phyloP scores from a whole-genome alignment of 64 coral and sea anemone species.

The Stichodactyla mertensii region DNA sequence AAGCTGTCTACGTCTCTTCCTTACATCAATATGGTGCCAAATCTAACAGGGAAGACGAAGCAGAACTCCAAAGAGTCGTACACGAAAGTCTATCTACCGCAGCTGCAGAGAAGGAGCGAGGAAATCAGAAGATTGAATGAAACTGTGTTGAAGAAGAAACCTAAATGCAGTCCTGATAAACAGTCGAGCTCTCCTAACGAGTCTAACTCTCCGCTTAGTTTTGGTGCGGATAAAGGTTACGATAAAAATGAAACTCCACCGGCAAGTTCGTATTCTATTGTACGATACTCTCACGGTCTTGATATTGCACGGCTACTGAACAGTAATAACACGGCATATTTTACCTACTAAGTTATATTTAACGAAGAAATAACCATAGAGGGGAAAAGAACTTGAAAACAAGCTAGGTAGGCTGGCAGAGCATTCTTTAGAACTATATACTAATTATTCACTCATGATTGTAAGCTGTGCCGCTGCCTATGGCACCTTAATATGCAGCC shows the following conservation, averaged over 20 bases:
- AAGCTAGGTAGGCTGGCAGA: too few relatives aligned
- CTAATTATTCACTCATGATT: too few relatives aligned
- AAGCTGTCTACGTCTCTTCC: conserved; percentile 30
- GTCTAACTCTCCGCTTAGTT: not conserved
- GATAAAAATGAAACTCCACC: conserved; percentile 4
- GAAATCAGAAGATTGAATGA: conserved; percentile 44
- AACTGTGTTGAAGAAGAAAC: conserved; percentile 24
- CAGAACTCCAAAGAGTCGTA: conserved; percentile 20
- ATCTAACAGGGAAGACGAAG: conserved; percentile 15
- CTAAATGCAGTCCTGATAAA: conserved; percentile 20
- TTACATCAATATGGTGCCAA: not conserved
- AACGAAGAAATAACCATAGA: too few relatives aligned
- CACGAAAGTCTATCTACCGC: conserved; percentile 42
- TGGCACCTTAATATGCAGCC: too few relatives aligned
- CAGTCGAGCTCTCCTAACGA: not conserved
- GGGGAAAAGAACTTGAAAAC: too few relatives aligned
- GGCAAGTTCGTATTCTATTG: conserved; percentile 11
- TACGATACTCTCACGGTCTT: conserved; percentile 10
- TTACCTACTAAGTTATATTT: not conserved
- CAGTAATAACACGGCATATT: not conserved
- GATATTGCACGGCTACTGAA: conserved; percentile 17
- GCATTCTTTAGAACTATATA: too few relatives aligned
- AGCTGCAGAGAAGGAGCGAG: conserved; percentile 39
- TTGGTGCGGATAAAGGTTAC: not conserved
- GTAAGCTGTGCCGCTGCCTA: too few relatives aligned